These are phyloP conservation scores for Tetrao urogallus DNA, from an alignment of 2,113 vertebrate genomes.

Conservation along the genomic window DNA sequence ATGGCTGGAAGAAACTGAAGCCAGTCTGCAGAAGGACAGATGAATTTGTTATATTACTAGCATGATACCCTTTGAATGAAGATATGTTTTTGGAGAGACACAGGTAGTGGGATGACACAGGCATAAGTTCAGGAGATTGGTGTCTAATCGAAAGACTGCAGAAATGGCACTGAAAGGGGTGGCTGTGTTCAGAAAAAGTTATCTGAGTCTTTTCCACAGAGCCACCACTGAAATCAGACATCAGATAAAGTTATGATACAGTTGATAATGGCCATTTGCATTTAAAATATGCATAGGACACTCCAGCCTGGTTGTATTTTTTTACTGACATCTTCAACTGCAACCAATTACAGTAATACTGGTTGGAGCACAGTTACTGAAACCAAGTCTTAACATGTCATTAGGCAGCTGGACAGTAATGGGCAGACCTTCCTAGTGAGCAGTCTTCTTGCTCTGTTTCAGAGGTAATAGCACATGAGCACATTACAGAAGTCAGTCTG, in stretches of 20 bases:
- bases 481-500: constrained; percentile 23
- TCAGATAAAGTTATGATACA: not conserved
- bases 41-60: not conserved
- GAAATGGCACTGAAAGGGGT: not conserved
- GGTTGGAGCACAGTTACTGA: not conserved
- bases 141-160: not conserved
- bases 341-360: not conserved
- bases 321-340: not conserved
- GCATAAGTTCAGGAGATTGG: not conserved
- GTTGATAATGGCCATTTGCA: not conserved
- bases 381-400: constrained; percentile 1
- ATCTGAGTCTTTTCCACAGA: not conserved
- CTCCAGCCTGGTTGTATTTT: not conserved
- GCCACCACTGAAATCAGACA: not conserved
- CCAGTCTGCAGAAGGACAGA: not conserved
- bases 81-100: not conserved
- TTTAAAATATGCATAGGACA: not conserved
- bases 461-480: not conserved
- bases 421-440: not conserved
- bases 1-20: not conserved
- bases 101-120: not conserved
- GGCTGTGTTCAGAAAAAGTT: not conserved
- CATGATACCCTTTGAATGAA: not conserved
- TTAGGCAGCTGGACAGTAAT: not conserved
- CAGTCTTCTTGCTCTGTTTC: constrained; percentile 19